These are phyloP conservation scores for Tenodera sinensis DNA, from an alignment of 2,888 invertebrate genomes.

Conservation along the genomic window DNA sequence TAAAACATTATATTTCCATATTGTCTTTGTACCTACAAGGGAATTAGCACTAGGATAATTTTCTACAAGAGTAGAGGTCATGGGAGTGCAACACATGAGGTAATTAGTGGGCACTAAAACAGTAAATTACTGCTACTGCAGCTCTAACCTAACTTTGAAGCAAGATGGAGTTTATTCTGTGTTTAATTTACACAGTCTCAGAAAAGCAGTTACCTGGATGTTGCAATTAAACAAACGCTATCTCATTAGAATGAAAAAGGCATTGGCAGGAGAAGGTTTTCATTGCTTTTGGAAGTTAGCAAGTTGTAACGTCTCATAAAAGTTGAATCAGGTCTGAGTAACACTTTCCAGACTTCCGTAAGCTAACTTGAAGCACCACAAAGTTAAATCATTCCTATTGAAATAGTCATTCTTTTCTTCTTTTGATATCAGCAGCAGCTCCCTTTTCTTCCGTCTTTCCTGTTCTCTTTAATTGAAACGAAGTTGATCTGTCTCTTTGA, in stretches of 20 bases:
- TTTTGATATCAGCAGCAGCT: not conserved
- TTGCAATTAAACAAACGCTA: not conserved
- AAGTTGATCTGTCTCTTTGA: not conserved
- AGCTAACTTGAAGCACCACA: not conserved
- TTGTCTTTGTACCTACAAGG: no score
- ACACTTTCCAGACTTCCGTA: not conserved
- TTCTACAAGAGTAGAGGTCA: no score
- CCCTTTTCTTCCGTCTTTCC: not conserved
- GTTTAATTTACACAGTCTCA: no score
- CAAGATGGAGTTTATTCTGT: no score
- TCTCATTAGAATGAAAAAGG: not conserved
- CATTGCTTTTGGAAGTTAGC: not conserved
- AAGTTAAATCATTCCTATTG: not conserved
- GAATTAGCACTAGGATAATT: no score
- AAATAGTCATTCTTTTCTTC: not conserved
- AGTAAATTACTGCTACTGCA: no score
- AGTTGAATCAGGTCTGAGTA: not conserved
- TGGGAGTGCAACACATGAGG: no score
- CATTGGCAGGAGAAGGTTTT: not conserved
- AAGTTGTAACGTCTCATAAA: not conserved
- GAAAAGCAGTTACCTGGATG: no score
- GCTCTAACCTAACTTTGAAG: no score
- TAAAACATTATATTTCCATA: no score
- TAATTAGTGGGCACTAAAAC: no score
- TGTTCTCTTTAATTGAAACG: not conserved